Conservation (phyloP, 2,797 vertebrate species). For the Aphelocoma californica region DNA sequence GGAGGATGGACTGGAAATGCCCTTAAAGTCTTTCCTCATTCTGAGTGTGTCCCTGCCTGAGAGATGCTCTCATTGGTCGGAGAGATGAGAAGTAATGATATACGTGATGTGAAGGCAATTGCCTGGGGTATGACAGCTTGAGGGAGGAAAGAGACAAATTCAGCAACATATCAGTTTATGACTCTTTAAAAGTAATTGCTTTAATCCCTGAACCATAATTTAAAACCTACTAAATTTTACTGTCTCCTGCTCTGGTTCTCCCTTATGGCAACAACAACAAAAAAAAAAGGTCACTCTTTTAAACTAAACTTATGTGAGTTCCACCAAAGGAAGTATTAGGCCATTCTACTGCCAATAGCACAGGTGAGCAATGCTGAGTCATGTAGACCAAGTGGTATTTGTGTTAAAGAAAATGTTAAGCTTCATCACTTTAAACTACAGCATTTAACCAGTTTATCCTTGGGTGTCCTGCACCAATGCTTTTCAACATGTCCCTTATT, state of each 20-base stretch:
- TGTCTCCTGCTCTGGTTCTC: neutral
- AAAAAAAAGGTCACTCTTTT: neutral
- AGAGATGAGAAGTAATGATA: neutral
- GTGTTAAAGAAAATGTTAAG: neutral
- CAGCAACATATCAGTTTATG: constrained; percentile 4
- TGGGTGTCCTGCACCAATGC: neutral
- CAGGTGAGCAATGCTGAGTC: neutral
- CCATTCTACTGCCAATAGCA: neutral
- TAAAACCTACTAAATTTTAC: constrained; percentile 1
- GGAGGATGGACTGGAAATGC: neutral
- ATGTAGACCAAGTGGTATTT: neutral
- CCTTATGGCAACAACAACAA: neutral
- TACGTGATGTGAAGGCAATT: neutral
- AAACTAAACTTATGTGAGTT: neutral
- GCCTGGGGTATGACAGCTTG: neutral
- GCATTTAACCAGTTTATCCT: neutral
- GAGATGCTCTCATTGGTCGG: neutral
- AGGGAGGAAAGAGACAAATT: constrained; percentile 29
- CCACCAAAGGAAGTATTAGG: neutral
- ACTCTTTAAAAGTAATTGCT: constrained; percentile 34
- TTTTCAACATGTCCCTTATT: neutral
- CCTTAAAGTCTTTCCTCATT: neutral
- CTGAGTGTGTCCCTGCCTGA: neutral
- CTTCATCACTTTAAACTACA: neutral
- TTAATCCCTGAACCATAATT: constrained; percentile 31